Base-by-base conservation (phyloP, 2,797 vertebrate genomes). In the Enteromius thamalakanensis region DNA sequence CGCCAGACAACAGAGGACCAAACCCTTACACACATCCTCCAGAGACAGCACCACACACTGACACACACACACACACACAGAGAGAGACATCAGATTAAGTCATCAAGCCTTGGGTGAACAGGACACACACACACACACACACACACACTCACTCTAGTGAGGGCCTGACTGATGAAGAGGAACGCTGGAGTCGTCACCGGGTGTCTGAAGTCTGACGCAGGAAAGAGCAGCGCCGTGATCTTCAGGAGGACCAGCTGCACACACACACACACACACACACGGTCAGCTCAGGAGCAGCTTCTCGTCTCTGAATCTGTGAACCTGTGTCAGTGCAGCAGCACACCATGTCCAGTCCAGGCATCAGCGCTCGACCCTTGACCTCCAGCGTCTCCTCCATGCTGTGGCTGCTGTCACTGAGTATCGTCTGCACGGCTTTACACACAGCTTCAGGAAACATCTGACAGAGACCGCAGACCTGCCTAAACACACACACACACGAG, bases 141-240 rank as follows among this genome's bases (percentile, higher is more conserved):
- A 68, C 1, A 62, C 17, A 47, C 3, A 65, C 42, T 7, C 53
- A 64, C 21, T 97, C 97, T 97, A 0, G 95, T 97, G 82, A 99
- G 96, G 1, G 95, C 88, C 90, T 97, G 97, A 90, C 97, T 96
- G 94, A 99, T 94, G 89, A 96, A 97, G 4, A 96, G 86, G 86
- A 98, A 91, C 0, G 96, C 96, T 1, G 98, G 98, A 7, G 97
- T 99, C n/a, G 95, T 96, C 17, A 99, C 96, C 0, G 97, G 95
- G 80, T 99, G 98, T 92, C 97, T 90, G 92, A 97, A 97, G 90
- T 99, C 98, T 0, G 98, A 99, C 14, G 97, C 96, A 0, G 98
- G 97, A 86, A 99, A 99, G 78, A 99, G 89, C 23, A 97, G 86
- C 1, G 95, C 94, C 0, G 90, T 88, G 42, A 99, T 92, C 91